Evolutionary conservation across 2,888 invertebrate genomes (phyloP), one percentile per base, ranked within the genome.

Genomic region (Cheiracanthium punctorium): DNA sequence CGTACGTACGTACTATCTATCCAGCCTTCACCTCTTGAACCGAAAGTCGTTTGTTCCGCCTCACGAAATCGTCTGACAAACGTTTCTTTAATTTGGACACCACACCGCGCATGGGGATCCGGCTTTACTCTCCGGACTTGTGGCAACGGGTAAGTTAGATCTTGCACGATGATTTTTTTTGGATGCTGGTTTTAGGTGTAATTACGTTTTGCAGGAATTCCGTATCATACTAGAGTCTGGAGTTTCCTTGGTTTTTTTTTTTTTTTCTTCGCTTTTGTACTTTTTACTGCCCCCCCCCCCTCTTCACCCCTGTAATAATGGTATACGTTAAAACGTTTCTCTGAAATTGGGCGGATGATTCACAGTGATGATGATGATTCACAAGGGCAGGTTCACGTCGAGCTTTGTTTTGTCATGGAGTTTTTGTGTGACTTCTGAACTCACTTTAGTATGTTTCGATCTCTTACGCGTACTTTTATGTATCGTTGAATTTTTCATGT

Each of bases 1-100:
- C 4, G 24, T 58, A 58, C 58, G 24, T 58, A 24, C 58, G 58
- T 58, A 20, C 24, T 58, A 58, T 58, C 58, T 24, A 20, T 24
- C 12, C 58, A 58, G 58, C 58, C 58, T 58, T 58, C 58, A 58
- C 58, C 58, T 58, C 58, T 58, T 58, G 58, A 58, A 58, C 58
- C 58, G 24, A 58, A 58, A 20, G 58, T 58, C 58, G 58, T 58
- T 58, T 58, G 58, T 58, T 58, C 58, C 58, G 58, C 58, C 58
- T 58, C 58, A 24, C 58, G 58, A 58, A 24, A 58, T 58, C 58
- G 58, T 58, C 58, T 24, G 58, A 58, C 58, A 58, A 58, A 58
- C 58, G 58, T 58, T 58, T 58, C 58, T 58, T 58, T 58, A 58
- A 58, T 58, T 58, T 58, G 24, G 58, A 58, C 58, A 48, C 48